A percentile compares a stretch with the other conserved stretches of the same genome.
Conservation (phyloP, 2,113 vertebrate species). For the Hirundichthys speculiger region DNA sequence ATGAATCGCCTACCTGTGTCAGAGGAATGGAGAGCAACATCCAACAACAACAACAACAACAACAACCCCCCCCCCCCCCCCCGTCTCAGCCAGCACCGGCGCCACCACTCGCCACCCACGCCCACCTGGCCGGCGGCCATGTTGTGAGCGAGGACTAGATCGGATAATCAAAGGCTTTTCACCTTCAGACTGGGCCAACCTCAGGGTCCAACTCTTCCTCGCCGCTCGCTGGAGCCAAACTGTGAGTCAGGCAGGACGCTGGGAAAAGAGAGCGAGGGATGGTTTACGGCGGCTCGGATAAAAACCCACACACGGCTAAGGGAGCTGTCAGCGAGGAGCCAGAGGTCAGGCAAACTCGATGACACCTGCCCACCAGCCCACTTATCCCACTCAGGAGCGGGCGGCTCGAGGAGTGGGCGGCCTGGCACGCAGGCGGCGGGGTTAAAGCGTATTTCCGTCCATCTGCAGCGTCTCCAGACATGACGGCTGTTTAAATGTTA, state of each 20-base stretch:
- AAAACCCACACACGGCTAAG: slow-evolving; percentile 65
- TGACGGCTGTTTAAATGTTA: slow-evolving; percentile 4
- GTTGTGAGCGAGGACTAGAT: slow-evolving; percentile 51
- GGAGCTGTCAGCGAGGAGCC: slow-evolving; percentile 34
- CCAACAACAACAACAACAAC: slow-evolving; percentile 41
- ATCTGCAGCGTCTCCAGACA: not conserved
- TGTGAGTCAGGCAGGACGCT: slow-evolving; percentile 47
- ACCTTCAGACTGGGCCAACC: slow-evolving; percentile 61
- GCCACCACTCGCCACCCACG: slow-evolving; percentile 48
- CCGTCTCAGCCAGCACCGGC: not conserved
- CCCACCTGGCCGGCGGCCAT: slow-evolving; percentile 44
- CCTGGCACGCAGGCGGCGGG: slow-evolving; percentile 20
- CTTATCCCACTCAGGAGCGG: slow-evolving; percentile 33
- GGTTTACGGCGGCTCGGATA: slow-evolving; percentile 2
- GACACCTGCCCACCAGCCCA: slow-evolving; percentile 4
- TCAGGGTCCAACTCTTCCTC: slow-evolving; percentile 43
- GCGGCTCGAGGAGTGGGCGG: slow-evolving; percentile 48
- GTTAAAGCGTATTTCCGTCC: slow-evolving; percentile 53
- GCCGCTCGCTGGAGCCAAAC: slow-evolving; percentile 30
- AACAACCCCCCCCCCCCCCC: not conserved
- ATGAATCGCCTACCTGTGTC: slow-evolving; percentile 70
- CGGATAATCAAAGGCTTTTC: slow-evolving; percentile 57
- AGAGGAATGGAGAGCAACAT: slow-evolving; percentile 56
- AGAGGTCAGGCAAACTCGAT: slow-evolving; percentile 46
- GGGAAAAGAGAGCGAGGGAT: slow-evolving; percentile 8